Base-by-base conservation (phyloP, 2,797 vertebrate species). In the Oryzias sinensis region DNA sequence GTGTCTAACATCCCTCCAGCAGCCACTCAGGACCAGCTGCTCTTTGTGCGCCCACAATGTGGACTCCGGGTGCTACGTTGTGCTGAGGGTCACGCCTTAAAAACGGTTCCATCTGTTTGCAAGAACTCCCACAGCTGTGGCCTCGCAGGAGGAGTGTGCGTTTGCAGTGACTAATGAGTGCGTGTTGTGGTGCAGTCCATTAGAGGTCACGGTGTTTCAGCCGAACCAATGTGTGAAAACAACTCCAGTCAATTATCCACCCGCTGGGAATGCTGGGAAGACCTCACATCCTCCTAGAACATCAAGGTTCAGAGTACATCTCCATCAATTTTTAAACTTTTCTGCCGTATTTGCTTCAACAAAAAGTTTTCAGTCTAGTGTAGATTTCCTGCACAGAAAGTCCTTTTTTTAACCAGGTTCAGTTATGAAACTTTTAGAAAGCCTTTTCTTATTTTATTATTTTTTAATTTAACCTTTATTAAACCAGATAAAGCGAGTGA, bases 81-180 rank as follows among this genome's bases (percentile, higher is more conserved):
- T 17, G 57, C 61, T 59, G 49, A 70, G 78, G 66, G 76, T 55
- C 57, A 7, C 52, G 43, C 55, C 37, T 29, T 45, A 62, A 65
- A 79, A 74, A 74, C 25, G 52, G 14, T 70, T 82, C 79, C 79
- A 82, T 82, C 79, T 82, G 79, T 79, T 65, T 69, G 63, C 49
- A 55, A 55, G 62, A 43, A 41, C 44, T 53, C 66, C 53, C 72
- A 52, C 76, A 81, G 76, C 79, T 84, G 81, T 70, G 74, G 41
- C 70, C 62, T 69, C 46, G 25, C 24, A 58, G 47, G 29, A 27
- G 22, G 37, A 9, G 43, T 20, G 47, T 48, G 61, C 43, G 53
- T 42, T 43, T 13, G 37, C 49, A 27, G 29, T 56, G 43, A 59
- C 62, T 72, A 72, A 74, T 65, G 77, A 63, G 55, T 53, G 58